Base-by-base conservation (phyloP, 2,888 invertebrate species). In the Amaurobius ferox region DNA sequence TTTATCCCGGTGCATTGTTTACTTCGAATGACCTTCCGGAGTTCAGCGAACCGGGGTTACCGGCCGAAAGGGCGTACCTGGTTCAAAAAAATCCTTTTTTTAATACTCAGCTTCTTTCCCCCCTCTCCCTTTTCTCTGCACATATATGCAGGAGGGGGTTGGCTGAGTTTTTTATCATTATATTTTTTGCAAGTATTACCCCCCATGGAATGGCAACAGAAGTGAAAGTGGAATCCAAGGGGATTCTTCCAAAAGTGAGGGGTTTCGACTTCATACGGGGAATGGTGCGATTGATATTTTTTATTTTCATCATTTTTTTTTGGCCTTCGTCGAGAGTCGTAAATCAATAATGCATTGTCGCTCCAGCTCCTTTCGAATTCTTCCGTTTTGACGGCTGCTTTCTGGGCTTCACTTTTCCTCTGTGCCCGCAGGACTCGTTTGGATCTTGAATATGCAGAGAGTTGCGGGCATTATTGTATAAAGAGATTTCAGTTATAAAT, bases 11-110 rank as follows among this genome's bases (percentile, higher is more conserved):
- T 13, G 35, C 77, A 71, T 85, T 85, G 83, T 85, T 85, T 85
- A 85, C 72, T 13, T 71, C 40, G 61, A 71, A 48, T 48, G 83
- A 77, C 83, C 83, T 83, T 76, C 66, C 30, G 26, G 72, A 67
- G 83, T 77, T 85, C 83, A 85, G 32, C 83, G 83, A 85, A 77
- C 83, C 71, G 76, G 81, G 81, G 81, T 81, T 81, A 68, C 74
- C 68, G 62, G 68, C 55, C 55, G 19, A 55, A 70, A 81, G 74
- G 81, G 74, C 81, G 74, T 83, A 76, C 76, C 76, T 83, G 81
- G 67, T 76, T 61, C 71, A 77, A 77, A 77, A 72, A 79, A 73
- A 85, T 67, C 71, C 61, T 77, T 85, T 85, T 83, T 85, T 79
- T 67, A 72, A 85, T 76, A 72, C 74, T 35, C 55, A 19, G 29